phyloP scores from a whole-genome alignment of 1,140 invertebrate genomes.

The Helicoverpa zea region DNA sequence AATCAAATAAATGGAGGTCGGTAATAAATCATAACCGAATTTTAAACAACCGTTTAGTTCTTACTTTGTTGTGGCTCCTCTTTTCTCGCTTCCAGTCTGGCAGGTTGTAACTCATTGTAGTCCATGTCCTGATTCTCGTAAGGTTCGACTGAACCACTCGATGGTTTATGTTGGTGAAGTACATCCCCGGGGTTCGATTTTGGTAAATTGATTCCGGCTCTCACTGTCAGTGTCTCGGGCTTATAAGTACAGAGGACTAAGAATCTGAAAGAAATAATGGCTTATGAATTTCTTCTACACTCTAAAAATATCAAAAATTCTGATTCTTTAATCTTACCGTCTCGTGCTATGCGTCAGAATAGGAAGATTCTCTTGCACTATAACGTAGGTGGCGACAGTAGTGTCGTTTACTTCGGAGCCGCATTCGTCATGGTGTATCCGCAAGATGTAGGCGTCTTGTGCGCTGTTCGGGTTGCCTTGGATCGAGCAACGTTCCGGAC shows the following conservation, averaged over 20 bases:
- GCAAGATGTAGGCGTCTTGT: slow-evolving; percentile 90
- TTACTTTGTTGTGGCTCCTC: slow-evolving; percentile 76
- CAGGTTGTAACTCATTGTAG: slow-evolving; percentile 82
- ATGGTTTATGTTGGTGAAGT: slow-evolving; percentile 73
- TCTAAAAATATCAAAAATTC: neutral
- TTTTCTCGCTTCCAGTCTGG: slow-evolving; percentile 79
- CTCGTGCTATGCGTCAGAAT: slow-evolving; percentile 93
- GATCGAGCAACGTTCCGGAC: slow-evolving; percentile 88
- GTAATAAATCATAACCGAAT: slow-evolving; percentile 33
- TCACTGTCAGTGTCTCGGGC: slow-evolving; percentile 92
- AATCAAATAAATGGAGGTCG: slow-evolving; percentile 10
- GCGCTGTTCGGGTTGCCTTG: slow-evolving; percentile 89
- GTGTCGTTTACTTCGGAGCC: slow-evolving; percentile 92
- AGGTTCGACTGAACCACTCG: slow-evolving; percentile 80
- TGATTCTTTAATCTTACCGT: slow-evolving; percentile 75
- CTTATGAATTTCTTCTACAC: neutral
- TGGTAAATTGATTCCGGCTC: slow-evolving; percentile 90
- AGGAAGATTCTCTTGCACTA: slow-evolving; percentile 93
- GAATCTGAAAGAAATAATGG: slow-evolving; percentile 85
- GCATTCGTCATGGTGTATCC: slow-evolving; percentile 91
- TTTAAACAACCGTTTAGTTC: slow-evolving; percentile 46
- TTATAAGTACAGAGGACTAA: slow-evolving; percentile 93
- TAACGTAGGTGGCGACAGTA: slow-evolving; percentile 92
- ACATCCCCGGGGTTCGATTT: slow-evolving; percentile 85
- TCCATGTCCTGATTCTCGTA: slow-evolving; percentile 78